These are phyloP conservation scores for Malurus alboscapulatus DNA, from an alignment of 2,113 vertebrate genomes.

Conservation along the genomic window DNA sequence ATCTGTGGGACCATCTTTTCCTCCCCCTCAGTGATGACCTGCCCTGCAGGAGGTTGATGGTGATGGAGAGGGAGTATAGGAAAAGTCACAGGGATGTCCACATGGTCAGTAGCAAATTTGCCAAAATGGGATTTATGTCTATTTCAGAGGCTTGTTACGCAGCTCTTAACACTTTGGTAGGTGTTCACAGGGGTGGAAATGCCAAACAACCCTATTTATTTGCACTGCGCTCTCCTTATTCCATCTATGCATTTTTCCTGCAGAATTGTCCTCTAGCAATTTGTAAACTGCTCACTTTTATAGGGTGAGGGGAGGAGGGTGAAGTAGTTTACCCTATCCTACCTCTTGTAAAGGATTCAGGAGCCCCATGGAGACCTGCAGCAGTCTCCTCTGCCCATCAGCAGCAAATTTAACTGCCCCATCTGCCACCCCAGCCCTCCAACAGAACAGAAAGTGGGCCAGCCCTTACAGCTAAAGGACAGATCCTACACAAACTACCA, in stretches of 20 bases:
- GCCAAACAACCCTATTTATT: not conserved
- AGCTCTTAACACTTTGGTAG: not conserved
- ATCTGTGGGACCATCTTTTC: constrained; percentile 31
- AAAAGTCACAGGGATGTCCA: not conserved
- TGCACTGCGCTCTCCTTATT: not conserved
- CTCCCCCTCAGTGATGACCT: not conserved
- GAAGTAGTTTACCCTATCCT: not conserved
- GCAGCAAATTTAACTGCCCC: constrained; percentile 30
- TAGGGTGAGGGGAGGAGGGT: not conserved
- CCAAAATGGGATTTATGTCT: not conserved
- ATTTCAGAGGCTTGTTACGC: not conserved
- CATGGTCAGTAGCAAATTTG: constrained; percentile 14
- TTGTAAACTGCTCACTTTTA: not conserved
- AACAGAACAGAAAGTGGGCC: not conserved
- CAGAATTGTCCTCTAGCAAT: not conserved
- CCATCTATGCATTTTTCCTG: not conserved
- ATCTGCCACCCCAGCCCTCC: constrained; percentile 18
- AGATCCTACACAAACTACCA: not conserved
- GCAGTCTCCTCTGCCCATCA: not conserved
- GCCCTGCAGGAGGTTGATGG: not conserved
- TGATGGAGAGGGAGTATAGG: not conserved
- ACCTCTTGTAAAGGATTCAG: not conserved
- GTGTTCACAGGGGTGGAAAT: not conserved
- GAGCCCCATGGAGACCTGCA: not conserved
- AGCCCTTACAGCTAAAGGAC: not conserved